These are phyloP conservation scores for Anas platyrhynchos DNA, from an alignment of 2,113 vertebrate species.

Conservation along the genomic window DNA sequence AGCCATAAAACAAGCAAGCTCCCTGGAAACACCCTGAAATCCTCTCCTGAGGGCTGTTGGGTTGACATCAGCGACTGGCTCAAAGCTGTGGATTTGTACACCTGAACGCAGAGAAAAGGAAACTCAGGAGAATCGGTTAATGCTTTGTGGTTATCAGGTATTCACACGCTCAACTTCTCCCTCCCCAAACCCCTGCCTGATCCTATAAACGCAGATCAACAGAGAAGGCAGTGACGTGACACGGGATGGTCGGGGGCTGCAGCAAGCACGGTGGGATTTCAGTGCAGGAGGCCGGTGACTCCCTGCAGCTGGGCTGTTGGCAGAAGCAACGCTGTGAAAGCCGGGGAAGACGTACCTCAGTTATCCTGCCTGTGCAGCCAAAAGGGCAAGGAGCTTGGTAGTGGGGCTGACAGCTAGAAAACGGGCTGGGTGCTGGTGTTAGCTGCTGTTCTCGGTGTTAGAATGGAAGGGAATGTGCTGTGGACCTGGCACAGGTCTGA, in stretches of 20 bases:
- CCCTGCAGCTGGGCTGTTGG: not conserved
- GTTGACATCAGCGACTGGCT: not conserved
- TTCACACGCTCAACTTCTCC: not conserved
- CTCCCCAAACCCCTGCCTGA: not conserved
- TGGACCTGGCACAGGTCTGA: not conserved
- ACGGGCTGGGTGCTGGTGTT: not conserved
- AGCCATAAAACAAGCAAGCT: fast-evolving
- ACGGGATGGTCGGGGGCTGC: too few species aligned
- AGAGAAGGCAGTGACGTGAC: not conserved
- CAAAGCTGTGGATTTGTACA: not conserved
- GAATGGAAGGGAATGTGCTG: not conserved
- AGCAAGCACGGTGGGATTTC: not conserved
- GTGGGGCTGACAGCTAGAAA: not conserved
- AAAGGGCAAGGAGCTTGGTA: not conserved
- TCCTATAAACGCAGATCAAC: not conserved
- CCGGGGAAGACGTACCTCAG: not conserved
- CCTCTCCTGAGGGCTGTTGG: not conserved
- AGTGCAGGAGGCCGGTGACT: not conserved
- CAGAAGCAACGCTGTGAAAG: not conserved
- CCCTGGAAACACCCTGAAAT: not conserved
- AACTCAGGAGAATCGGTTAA: not conserved
- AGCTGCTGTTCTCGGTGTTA: not conserved
- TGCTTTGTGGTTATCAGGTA: not conserved
- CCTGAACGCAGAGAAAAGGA: not conserved
- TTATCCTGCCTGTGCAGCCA: not conserved